A percentile compares a stretch with the other conserved stretches of the same genome.
phyloP scores from a whole-genome alignment of 2,888 invertebrate genomes.

The Laspeyria flexula region DNA sequence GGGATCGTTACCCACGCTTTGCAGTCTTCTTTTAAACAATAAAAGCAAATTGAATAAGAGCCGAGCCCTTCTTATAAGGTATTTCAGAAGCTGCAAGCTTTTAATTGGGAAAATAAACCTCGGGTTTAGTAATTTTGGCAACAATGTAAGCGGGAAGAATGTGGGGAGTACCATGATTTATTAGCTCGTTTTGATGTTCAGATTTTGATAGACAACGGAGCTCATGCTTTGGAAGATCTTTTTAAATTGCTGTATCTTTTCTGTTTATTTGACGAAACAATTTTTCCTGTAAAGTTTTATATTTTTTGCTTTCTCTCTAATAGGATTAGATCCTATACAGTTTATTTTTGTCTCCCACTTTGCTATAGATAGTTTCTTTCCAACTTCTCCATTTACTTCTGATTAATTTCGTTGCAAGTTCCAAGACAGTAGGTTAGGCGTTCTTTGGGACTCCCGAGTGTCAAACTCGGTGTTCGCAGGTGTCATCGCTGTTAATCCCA shows the following conservation, averaged over 20 bases:
- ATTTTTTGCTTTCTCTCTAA: no score
- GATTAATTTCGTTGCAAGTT: no score
- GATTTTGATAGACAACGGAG: conserved; percentile 6
- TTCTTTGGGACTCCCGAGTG: no score
- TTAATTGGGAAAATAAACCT: conserved; percentile 59
- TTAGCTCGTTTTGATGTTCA: conserved; percentile 16
- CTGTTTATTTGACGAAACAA: background rate
- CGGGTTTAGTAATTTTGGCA: conserved; percentile 39
- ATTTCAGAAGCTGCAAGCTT: conserved; percentile 49
- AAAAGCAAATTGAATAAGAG: conserved; percentile 69
- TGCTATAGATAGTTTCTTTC: no score
- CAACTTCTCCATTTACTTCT: no score
- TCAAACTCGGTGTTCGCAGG: no score
- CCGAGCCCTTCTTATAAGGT: conserved; percentile 52
- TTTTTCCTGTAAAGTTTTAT: no score
- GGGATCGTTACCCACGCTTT: conserved; percentile 59
- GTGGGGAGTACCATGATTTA: conserved; percentile 17
- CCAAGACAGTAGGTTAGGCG: no score
- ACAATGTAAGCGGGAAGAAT: conserved; percentile 32
- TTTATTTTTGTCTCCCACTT: no score
- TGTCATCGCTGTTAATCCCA: no score
- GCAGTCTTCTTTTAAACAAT: conserved; percentile 67
- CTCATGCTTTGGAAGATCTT: background rate
- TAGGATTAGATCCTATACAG: no score
- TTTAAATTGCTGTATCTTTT: background rate